phyloP scores from a whole-genome alignment of 2,888 invertebrate species.

The Lysandra coridon region DNA sequence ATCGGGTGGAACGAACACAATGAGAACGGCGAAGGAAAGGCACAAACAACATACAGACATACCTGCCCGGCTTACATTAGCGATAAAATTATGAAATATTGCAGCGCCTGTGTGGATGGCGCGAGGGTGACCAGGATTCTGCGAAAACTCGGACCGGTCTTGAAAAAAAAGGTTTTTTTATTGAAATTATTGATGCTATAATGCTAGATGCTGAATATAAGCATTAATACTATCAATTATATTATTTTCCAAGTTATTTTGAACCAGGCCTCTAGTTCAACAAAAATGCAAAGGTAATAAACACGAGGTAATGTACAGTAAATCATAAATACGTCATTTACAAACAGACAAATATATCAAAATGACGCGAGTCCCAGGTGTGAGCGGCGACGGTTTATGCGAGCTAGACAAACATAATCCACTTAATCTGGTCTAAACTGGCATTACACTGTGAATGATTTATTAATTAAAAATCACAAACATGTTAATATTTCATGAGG shows the following conservation, averaged over 20 bases:
- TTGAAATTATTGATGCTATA: no score
- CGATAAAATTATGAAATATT: constrained; percentile 73
- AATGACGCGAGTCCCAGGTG: constrained; percentile 15
- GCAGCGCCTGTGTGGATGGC: constrained; percentile 43
- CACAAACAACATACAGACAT: constrained; percentile 50
- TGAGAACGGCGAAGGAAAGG: constrained; percentile 49
- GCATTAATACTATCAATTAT: no score
- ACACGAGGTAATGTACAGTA: not conserved
- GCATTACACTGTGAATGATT: constrained; percentile 13
- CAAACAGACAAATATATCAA: constrained; percentile 19
- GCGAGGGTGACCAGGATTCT: constrained; percentile 35
- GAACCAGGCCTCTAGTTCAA: no score
- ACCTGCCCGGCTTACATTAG: constrained; percentile 64
- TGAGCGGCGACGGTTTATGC: constrained; percentile 1
- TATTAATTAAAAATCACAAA: constrained; percentile 20
- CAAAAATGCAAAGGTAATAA: no score
- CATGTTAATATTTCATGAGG: not conserved
- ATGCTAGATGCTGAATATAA: no score
- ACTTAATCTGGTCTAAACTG: constrained; percentile 21
- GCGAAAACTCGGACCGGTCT: not conserved
- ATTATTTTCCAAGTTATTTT: no score
- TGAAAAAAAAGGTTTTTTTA: not conserved
- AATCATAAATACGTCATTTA: not conserved
- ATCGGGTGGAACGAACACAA: constrained; percentile 49
- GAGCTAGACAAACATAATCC: constrained; percentile 21